phyloP scores from a whole-genome alignment of 2,113 vertebrate genomes.

The Machaerirhynchus nigripectus region DNA sequence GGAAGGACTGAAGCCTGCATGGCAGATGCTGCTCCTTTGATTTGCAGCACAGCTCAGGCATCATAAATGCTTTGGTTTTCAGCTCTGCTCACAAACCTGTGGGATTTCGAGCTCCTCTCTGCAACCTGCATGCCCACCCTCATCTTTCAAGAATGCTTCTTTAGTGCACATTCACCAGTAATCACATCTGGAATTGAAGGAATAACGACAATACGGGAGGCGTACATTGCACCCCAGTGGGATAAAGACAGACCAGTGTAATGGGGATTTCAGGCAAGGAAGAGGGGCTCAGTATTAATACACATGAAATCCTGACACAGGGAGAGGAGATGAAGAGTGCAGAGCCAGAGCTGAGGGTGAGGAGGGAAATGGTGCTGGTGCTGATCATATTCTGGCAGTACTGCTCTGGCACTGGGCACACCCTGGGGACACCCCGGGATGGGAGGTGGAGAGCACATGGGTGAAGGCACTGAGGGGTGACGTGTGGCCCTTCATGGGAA shows the following conservation, averaged over 20 bases:
- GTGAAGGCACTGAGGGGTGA: not conserved
- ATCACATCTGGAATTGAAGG: not conserved
- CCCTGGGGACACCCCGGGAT: rapidly evolving
- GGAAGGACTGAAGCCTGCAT: not conserved
- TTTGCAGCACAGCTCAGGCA: not conserved
- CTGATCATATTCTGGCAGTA: not conserved
- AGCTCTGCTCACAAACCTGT: not conserved
- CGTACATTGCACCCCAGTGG: rapidly evolving
- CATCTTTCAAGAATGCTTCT: not conserved
- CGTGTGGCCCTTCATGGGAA: not conserved
- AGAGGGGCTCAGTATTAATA: not conserved
- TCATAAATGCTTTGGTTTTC: not conserved
- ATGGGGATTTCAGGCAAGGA: not conserved
- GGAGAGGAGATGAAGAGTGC: not conserved
- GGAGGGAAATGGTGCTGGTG: not conserved
- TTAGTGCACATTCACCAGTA: not conserved
- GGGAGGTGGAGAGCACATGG: rapidly evolving
- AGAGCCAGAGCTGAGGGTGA: not conserved
- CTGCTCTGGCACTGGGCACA: rapidly evolving
- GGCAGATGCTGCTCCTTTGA: not conserved
- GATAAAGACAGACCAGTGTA: not conserved
- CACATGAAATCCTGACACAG: not conserved
- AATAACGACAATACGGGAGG: not conserved
- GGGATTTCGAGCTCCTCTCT: not conserved
- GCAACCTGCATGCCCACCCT: not conserved